These are phyloP conservation scores for Eupithecia tripunctaria DNA, from an alignment of 2,888 invertebrate genomes.

Conservation along the genomic window DNA sequence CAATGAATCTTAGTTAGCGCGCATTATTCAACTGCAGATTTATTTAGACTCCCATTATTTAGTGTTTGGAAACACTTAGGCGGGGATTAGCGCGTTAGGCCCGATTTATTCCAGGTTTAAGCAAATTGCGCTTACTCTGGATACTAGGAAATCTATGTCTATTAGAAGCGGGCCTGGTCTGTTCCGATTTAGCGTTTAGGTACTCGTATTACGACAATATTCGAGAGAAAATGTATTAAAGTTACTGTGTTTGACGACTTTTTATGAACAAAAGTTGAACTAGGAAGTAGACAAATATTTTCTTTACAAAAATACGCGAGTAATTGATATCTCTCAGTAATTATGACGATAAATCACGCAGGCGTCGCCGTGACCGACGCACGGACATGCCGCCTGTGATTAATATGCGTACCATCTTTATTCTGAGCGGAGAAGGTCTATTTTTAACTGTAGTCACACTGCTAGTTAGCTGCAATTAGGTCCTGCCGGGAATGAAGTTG, in stretches of 20 bases:
- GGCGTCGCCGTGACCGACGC: constrained; percentile 61
- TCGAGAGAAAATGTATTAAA: too few species aligned
- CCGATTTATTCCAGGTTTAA: constrained; percentile 36
- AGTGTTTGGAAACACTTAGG: constrained; percentile 34
- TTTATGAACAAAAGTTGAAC: background rate
- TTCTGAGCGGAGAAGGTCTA: constrained; percentile 25
- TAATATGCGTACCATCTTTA: constrained; percentile 49
- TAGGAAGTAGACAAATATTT: background rate
- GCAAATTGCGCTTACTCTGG: constrained; percentile 30
- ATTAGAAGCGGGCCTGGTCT: background rate
- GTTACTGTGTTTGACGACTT: background rate
- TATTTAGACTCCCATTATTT: constrained; percentile 32
- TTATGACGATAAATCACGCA: constrained; percentile 69
- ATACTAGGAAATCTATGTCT: constrained; percentile 31
- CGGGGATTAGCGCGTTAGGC: constrained; percentile 34
- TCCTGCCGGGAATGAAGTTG: background rate
- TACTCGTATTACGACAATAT: too few species aligned
- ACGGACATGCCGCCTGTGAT: constrained; percentile 64
- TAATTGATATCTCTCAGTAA: constrained; percentile 46
- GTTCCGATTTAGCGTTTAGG: background rate
- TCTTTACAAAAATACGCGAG: constrained; percentile 13
- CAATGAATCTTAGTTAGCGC: constrained; percentile 18
- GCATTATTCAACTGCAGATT: constrained; percentile 21
- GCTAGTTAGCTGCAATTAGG: constrained; percentile 15
- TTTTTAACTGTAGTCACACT: constrained; percentile 31